Base-by-base conservation (phyloP, 2,888 invertebrate species). In the Drosophila algonquin region DNA sequence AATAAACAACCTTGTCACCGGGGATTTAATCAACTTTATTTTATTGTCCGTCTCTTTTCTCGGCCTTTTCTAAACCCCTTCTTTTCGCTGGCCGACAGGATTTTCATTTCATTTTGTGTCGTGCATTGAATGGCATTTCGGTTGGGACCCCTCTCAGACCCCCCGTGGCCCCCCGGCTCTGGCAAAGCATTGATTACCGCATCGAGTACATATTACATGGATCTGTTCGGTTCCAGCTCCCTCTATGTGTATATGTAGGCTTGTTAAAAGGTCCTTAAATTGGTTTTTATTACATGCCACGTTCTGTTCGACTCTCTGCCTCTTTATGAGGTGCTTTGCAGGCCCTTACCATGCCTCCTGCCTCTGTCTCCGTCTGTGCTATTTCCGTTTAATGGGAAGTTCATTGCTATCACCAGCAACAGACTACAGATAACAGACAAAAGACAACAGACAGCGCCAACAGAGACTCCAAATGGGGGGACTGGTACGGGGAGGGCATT, bases 21-120 rank as follows among this genome's bases (percentile, higher is more conserved):
- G 40, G 63, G 73, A 77, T 75, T 77, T 81, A 81, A 80, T 81
- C 80, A 79, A 81, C 73, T 81, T 81, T 71, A 73, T 79, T 70
- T 61, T 63, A 71, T 65, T 72, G 72, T 64, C 52, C 32, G 40
- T 7, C 40, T n/a, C 7, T n/a, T 40, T 27, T 24, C 50, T 59
- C 18, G 55, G 53, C 56, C 51, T 40, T 47, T 50, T 35, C 48
- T 54, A 47, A 56, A 40, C 30, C 61, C 56, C 46, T 16, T 56
- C 75, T 55, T 55, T 27, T 68, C 27, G 62, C 35, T 50, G 56
- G 54, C 45, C 68, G 32, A 56, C 51, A 55, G 65, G 60, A 68
- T 68, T 75, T 67, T 62, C 51, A 74, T 77, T 77, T 62, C 56
- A 56, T 76, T 65, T n/a, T 51, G 40, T 24, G 10, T 45, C 18